Conservation (phyloP, 2,888 invertebrate genomes). For the Drosophila hamatofila region DNA sequence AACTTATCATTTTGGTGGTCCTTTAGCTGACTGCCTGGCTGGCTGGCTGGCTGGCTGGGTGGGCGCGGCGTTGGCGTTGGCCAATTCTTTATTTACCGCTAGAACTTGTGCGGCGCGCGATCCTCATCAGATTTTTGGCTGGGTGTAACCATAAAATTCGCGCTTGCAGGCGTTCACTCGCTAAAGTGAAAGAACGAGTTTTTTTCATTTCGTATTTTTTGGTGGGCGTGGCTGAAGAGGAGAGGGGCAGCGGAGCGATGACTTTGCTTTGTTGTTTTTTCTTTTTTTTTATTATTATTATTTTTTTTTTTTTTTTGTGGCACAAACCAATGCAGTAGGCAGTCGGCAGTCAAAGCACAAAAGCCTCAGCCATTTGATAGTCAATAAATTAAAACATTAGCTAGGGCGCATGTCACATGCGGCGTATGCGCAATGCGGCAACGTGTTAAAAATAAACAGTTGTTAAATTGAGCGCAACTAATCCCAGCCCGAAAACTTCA, state of each 20-base stretch:
- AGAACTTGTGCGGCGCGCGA: constrained; percentile 59
- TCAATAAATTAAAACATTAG: constrained; percentile 79
- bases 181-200: constrained; percentile 75
- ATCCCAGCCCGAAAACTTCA: constrained; percentile 65
- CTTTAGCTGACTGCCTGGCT: constrained; percentile 12
- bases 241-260: not conserved
- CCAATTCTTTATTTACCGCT: constrained; percentile 76
- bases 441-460: constrained; percentile 81
- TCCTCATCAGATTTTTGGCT: constrained; percentile 65
- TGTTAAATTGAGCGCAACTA: constrained; percentile 78
- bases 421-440: constrained; percentile 66
- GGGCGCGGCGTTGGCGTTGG: constrained; percentile 66
- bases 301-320: constrained; percentile 28
- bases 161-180: constrained; percentile 66
- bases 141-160: constrained; percentile 83
- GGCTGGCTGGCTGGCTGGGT: constrained; percentile 42
- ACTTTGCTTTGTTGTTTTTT: constrained; percentile 33
- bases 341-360: constrained; percentile 39
- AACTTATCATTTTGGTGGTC: constrained; percentile 73
- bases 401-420: constrained; percentile 29
- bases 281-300: not conserved
- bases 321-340: constrained; percentile 79
- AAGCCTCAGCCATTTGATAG: constrained; percentile 65
- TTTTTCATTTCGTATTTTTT: constrained; percentile 1
- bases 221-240: constrained; percentile 61